Conservation (phyloP, 1,140 invertebrate species). For the Saccostrea echinata region DNA sequence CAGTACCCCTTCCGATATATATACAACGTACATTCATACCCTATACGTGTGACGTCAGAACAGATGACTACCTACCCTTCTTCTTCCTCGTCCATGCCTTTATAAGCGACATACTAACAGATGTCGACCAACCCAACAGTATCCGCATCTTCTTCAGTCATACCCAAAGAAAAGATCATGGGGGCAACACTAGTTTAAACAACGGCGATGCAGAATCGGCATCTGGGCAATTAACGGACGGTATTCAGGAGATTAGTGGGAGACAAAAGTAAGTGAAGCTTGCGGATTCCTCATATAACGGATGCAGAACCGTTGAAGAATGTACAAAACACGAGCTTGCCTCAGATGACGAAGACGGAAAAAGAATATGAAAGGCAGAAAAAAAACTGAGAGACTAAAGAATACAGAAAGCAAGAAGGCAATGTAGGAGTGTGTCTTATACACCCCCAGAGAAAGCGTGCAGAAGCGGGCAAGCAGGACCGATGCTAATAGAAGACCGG, state of each 20-base stretch:
- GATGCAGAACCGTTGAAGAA: conserved; percentile 22
- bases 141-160: too few species aligned
- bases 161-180: too few species aligned
- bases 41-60: too few species aligned
- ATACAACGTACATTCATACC: too few species aligned
- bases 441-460: not conserved
- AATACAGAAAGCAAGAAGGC: not conserved
- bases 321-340: conserved; percentile 13
- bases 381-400: not conserved
- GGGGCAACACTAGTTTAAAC: too few species aligned
- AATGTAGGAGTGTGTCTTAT: not conserved
- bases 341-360: too few species aligned
- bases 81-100: too few species aligned
- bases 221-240: not conserved
- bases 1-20: too few species aligned
- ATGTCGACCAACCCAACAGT: too few species aligned
- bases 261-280: conserved; percentile 47
- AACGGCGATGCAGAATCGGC: too few species aligned
- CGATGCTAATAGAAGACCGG: not conserved
- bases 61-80: too few species aligned
- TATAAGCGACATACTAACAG: too few species aligned
- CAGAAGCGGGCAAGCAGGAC: not conserved
- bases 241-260: not conserved
- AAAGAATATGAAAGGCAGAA: not conserved
- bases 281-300: conserved; percentile 35